phyloP scores from a whole-genome alignment of 37 sponge, comb jelly and placozoan genomes.

The Chondrilla cf. caribensis region DNA sequence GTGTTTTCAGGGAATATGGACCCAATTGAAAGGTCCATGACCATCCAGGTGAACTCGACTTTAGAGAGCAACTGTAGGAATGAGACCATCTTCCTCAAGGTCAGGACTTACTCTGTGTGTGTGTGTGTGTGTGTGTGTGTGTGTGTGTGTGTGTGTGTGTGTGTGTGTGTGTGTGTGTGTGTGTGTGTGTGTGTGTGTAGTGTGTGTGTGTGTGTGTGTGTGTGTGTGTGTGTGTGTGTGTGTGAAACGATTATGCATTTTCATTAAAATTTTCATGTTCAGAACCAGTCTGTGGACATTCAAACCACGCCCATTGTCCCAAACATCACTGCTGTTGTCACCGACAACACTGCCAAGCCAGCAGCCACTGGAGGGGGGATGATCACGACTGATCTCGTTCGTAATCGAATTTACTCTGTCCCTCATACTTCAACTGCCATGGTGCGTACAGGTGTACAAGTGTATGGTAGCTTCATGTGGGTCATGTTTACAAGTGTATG shows the following conservation, averaged over 20 bases:
- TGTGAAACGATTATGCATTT: too few relatives aligned
- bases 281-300: background rate
- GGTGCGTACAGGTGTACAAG: background rate
- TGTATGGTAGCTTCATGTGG: background rate
- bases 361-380: background rate
- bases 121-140: too few relatives aligned
- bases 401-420: background rate
- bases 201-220: too few relatives aligned
- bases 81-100: too few relatives aligned
- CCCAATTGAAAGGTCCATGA: too few relatives aligned
- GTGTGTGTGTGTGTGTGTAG: too few relatives aligned
- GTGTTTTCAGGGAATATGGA: too few relatives aligned
- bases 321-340: background rate
- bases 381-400: background rate
- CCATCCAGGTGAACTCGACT: too few relatives aligned
- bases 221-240: too few relatives aligned
- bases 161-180: background rate
- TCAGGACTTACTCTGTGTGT: too few relatives aligned
- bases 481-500: background rate
- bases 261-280: background rate
- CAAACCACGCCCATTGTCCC: background rate
- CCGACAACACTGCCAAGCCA: background rate
- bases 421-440: background rate
- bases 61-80: too few relatives aligned
- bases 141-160: background rate